Evolutionary conservation across 2,888 invertebrate genomes (phyloP).

Genomic region (Kryphioiulus occultus): DNA sequence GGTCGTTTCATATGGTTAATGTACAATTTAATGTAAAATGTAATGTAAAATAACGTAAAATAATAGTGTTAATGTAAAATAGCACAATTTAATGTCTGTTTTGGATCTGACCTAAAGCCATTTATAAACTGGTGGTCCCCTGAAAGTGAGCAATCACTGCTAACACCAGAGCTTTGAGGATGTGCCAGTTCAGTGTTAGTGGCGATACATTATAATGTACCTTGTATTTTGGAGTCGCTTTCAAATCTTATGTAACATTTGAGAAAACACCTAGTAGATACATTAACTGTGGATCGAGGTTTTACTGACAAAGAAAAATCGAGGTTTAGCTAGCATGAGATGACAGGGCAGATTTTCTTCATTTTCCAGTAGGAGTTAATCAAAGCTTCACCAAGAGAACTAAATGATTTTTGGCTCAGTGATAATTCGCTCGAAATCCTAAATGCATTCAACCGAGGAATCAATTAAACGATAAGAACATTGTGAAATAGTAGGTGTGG

Average conservation of each 20-base stretch:
- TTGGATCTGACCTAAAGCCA: too few species aligned
- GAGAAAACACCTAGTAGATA: too few species aligned
- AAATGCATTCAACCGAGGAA: neutral
- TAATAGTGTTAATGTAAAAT: too few species aligned
- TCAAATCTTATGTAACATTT: too few species aligned
- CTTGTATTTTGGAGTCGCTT: too few species aligned
- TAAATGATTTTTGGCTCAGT: neutral
- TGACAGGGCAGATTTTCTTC: neutral
- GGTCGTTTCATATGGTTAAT: neutral
- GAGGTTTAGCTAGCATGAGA: neutral
- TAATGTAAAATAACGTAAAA: too few species aligned
- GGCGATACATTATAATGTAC: too few species aligned
- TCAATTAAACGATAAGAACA: constrained; percentile 10
- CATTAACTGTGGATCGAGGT: too few species aligned
- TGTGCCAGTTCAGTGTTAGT: neutral
- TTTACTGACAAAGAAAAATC: too few species aligned
- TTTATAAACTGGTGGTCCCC: neutral
- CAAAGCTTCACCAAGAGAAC: neutral
- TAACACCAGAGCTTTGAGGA: neutral
- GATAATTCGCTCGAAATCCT: neutral
- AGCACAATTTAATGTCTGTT: too few species aligned
- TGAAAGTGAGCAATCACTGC: neutral
- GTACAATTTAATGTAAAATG: too few species aligned
- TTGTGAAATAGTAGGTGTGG: neutral
- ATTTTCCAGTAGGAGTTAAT: neutral